Percentiles rank a stretch among this genome's conserved stretches.
Evolutionary conservation across 2,797 vertebrate genomes (phyloP).

Genomic region (Semotilus atromaculatus): DNA sequence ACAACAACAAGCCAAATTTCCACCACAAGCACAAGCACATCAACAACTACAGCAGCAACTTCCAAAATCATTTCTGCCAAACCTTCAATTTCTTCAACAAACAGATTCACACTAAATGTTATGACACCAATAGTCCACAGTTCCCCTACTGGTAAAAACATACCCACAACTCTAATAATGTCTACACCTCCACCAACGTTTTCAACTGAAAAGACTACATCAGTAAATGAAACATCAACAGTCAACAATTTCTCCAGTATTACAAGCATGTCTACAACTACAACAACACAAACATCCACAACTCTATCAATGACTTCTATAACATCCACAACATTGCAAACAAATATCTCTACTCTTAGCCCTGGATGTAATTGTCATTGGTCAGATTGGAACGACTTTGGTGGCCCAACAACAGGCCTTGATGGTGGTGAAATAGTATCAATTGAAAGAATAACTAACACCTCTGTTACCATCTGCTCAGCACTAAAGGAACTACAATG

Average conservation of each 20-base stretch:
- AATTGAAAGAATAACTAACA: not conserved
- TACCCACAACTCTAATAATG: not conserved
- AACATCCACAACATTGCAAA: not conserved
- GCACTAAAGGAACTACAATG: not conserved
- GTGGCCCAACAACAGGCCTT: not conserved
- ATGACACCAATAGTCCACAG: not conserved
- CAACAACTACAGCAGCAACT: not conserved
- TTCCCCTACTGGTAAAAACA: not conserved
- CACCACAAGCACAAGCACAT: not conserved
- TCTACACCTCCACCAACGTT: not conserved
- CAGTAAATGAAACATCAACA: accelerated
- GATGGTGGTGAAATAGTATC: constrained; percentile 35
- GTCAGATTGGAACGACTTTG: constrained; percentile 41
- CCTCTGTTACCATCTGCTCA: not conserved
- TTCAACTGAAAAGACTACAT: not conserved
- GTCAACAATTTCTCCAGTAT: not conserved
- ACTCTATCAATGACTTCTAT: not conserved
- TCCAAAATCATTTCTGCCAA: not conserved
- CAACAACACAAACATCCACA: not conserved
- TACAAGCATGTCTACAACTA: not conserved
- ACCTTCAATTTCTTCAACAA: not conserved
- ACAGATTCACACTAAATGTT: not conserved
- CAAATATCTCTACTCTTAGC: not conserved
- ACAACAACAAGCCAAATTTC: not conserved
- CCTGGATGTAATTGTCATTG: constrained; percentile 11